These are phyloP conservation scores for Eumerus sabulonum DNA, from an alignment of 2,888 invertebrate genomes.

Conservation along the genomic window DNA sequence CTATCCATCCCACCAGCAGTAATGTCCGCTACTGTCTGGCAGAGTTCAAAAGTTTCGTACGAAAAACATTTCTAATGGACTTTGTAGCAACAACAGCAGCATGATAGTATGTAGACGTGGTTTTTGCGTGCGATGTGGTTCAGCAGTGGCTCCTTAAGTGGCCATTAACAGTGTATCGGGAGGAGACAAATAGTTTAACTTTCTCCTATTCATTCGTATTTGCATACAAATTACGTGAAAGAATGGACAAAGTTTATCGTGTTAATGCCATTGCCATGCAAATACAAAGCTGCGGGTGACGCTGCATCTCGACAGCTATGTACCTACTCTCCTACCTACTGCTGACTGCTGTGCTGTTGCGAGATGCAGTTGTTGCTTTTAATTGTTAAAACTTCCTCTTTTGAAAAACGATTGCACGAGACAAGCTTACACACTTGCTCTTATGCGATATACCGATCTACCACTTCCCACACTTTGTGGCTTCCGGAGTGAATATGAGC, in stretches of 20 bases:
- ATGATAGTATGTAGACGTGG: constrained; percentile 46
- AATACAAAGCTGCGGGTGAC: constrained; percentile 53
- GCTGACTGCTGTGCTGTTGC: constrained; percentile 10
- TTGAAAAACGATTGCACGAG: constrained; percentile 27
- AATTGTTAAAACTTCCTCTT: constrained; percentile 64
- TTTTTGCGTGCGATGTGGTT: constrained; percentile 64
- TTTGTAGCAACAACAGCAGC: constrained; percentile 31
- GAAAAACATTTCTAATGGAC: constrained; percentile 66
- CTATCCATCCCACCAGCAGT: no score
- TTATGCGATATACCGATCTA: no score
- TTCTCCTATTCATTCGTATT: constrained; percentile 67
- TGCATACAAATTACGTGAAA: constrained; percentile 69
- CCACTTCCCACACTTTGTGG: no score
- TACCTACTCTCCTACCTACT: no score
- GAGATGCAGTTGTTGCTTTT: constrained; percentile 51
- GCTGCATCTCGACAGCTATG: background rate
- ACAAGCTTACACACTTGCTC: constrained; percentile 25
- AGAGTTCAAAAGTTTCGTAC: constrained; percentile 61
- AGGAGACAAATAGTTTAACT: constrained; percentile 68
- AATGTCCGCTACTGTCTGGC: constrained; percentile 14
- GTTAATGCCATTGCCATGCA: constrained; percentile 68
- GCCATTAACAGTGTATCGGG: constrained; percentile 69
- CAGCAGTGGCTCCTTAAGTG: constrained; percentile 65
- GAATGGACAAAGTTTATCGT: constrained; percentile 68
- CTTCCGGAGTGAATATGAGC: no score